Conservation (phyloP, 2,797 vertebrate species). For the Crocidura indochinensis region DNA sequence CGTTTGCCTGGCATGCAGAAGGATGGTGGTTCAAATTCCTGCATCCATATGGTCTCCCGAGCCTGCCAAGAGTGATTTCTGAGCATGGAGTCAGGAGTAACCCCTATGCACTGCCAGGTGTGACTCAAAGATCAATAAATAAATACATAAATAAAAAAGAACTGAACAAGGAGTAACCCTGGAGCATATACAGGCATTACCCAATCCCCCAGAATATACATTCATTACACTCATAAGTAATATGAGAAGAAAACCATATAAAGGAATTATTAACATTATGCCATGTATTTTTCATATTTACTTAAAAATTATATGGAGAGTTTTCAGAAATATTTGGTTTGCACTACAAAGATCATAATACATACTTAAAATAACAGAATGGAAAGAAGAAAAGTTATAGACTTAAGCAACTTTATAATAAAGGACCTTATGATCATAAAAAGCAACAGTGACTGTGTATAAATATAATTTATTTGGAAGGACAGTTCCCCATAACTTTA, state of each 20-base stretch:
- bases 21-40: no score
- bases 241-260: neutral
- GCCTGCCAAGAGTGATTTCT: no score
- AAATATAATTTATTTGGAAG: neutral
- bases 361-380: neutral
- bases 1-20: no score
- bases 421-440: conserved; percentile 6
- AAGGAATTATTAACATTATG: neutral
- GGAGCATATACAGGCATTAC: no score
- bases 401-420: conserved; percentile 11
- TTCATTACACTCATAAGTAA: neutral
- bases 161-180: no score
- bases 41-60: no score
- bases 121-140: no score
- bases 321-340: no score
- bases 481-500: neutral
- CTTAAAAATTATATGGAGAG: no score
- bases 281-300: neutral
- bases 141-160: no score
- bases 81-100: no score
- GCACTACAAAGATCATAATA: neutral
- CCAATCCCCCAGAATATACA: neutral
- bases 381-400: neutral
- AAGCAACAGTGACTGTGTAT: neutral
- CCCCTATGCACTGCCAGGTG: no score